phyloP scores from a whole-genome alignment of 2,113 vertebrate genomes.

The Prolemur simus region DNA sequence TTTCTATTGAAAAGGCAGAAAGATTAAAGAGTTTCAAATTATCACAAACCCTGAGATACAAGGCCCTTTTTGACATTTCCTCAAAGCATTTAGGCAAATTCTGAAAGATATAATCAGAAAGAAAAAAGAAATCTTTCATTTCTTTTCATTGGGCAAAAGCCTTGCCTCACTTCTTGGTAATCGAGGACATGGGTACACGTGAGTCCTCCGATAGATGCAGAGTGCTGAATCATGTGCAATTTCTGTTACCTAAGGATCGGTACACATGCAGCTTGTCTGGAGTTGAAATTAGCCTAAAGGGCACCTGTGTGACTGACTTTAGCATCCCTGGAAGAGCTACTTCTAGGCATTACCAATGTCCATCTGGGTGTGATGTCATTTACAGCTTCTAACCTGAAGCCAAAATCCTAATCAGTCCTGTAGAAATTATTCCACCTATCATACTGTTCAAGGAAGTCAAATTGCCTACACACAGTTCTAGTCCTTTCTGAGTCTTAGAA shows the following conservation, averaged over 20 bases:
- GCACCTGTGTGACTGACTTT: not conserved
- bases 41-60: not conserved
- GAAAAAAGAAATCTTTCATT: not conserved
- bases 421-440: not conserved
- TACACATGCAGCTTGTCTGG: not conserved
- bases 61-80: not conserved
- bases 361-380: not conserved
- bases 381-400: not conserved
- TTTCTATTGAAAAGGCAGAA: slow-evolving; percentile 2
- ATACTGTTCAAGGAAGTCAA: not conserved
- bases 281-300: not conserved
- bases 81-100: not conserved
- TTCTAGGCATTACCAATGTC: not conserved
- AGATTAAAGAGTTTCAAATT: not conserved
- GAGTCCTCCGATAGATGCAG: not conserved
- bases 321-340: not conserved
- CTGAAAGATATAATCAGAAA: not conserved
- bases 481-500: not conserved
- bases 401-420: not conserved
- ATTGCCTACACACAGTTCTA: not conserved
- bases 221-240: not conserved
- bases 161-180: not conserved
- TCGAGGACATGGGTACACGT: too few relatives aligned
- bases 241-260: not conserved
- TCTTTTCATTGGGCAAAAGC: not conserved